phyloP scores from a whole-genome alignment of 1,140 invertebrate genomes.

The Philopotamus ludificatus region DNA sequence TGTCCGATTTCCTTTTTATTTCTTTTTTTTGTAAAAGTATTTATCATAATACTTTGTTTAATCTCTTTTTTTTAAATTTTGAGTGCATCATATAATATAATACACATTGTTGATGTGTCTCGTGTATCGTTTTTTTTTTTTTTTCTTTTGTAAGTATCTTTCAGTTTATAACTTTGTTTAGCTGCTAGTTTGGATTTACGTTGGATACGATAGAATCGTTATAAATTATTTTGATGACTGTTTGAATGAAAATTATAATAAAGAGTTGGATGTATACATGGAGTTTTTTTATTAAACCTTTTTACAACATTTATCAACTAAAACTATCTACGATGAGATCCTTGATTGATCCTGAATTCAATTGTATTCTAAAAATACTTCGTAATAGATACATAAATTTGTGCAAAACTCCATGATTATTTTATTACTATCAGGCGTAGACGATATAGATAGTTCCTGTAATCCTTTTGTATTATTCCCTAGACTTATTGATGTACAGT shows the following conservation, averaged over 20 bases:
- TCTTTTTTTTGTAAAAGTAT: too few species aligned
- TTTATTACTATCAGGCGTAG: too few species aligned
- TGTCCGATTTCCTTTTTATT: too few species aligned
- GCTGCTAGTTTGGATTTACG: conserved; percentile 38
- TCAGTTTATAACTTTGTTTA: conserved; percentile 40
- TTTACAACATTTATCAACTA: too few species aligned
- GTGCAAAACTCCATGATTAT: too few species aligned
- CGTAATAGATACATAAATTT: too few species aligned
- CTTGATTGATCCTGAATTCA: too few species aligned
- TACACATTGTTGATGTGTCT: conserved; percentile 7
- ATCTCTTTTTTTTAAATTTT: conserved; percentile 16
- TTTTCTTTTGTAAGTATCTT: conserved; percentile 40
- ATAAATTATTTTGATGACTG: conserved; percentile 62
- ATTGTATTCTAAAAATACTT: too few species aligned
- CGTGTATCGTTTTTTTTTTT: conserved; percentile 26
- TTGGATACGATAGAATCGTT: conserved; percentile 51
- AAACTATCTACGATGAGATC: too few species aligned
- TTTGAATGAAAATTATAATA: conserved; percentile 56
- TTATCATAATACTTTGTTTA: conserved; percentile 6
- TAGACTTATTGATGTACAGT: too few species aligned
- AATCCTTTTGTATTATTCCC: too few species aligned
- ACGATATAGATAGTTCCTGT: too few species aligned
- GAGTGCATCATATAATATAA: neutral
- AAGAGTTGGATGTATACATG: conserved; percentile 58
- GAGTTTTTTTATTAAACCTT: conserved; percentile 40